phyloP scores from a whole-genome alignment of 2,113 vertebrate species.

The Daboia siamensis region DNA sequence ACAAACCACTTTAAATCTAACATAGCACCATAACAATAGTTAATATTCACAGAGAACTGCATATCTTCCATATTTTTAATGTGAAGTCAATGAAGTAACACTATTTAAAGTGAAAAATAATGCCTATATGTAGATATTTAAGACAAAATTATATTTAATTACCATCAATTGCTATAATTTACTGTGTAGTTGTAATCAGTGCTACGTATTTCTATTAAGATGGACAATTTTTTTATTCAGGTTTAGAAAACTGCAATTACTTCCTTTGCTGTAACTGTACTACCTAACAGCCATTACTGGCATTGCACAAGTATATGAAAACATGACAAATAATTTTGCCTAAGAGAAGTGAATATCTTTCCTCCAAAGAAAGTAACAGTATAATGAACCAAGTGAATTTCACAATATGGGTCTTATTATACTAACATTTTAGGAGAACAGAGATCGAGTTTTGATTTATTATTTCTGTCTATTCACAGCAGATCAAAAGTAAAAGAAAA shows the following conservation, averaged over 20 bases:
- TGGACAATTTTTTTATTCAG: slow-evolving; percentile 31
- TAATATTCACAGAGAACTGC: slow-evolving; percentile 29
- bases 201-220: slow-evolving; percentile 44
- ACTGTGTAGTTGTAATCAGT: slow-evolving; percentile 40
- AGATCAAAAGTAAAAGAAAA: rapidly evolving
- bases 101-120: slow-evolving; percentile 49
- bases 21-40: slow-evolving; percentile 27
- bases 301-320: background rate
- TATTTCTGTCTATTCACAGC: background rate
- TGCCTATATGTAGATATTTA: slow-evolving; percentile 48
- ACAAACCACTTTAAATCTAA: background rate
- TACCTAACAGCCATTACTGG: slow-evolving; percentile 27
- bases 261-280: background rate
- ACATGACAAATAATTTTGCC: background rate
- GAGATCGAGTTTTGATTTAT: background rate
- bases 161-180: slow-evolving; percentile 47
- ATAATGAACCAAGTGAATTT: background rate
- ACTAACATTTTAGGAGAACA: background rate
- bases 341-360: background rate
- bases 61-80: slow-evolving; percentile 47
- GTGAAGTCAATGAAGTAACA: slow-evolving; percentile 44
- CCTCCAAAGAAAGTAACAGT: background rate
- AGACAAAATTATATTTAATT: slow-evolving; percentile 62
- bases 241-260: slow-evolving; percentile 38
- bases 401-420: background rate